Evolutionary conservation across 2,888 invertebrate genomes (phyloP), one percentile per base, ranked within the genome.

Genomic region (Drosophila leonis): DNA sequence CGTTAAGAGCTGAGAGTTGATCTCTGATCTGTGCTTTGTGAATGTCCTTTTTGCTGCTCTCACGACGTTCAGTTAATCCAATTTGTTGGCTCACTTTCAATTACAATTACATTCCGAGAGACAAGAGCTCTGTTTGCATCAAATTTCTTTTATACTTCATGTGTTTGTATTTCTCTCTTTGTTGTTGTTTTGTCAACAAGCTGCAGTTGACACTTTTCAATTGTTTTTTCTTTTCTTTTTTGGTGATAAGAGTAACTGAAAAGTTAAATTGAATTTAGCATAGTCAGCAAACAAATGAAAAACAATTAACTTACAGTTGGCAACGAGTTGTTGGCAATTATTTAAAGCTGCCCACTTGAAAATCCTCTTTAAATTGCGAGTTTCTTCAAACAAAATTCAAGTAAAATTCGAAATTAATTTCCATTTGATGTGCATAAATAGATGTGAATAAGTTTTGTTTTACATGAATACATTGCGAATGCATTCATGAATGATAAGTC

Each of bases 201-300:
- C 60, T 73, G 69, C 54, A 48, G 66, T 55, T 78, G 78, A 70
- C 66, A 78, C 57, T 66, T 73, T 54, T 39, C 59, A 65, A 65
- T 56, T 72, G 68, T 65, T 63, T 49, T 35, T 24, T 31, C n/a
- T n/a, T 46, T 51, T 29, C 5, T 35, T 35, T 12, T 35, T 63
- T 64, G 42, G 41, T 54, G 70, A 54, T 62, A 48, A 48, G 35
- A 48, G 42, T 9, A 46, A 60, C 49, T 59, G 49, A 62, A 66
- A 78, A 73, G 54, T 78, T 70, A 66, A 78, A 73, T 65, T 73
- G 63, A 65, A 73, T 63, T 77, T 39, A 27, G 46, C 39, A 55
- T 31, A 66, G 44, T 18, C 56, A 35, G 52, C 51, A 65, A 60
- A 51, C 41, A 44, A 37, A 52, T 46, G 27, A 18, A 52, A 76